These are phyloP conservation scores for Chrysolophus pictus DNA, from an alignment of 2,797 vertebrate species.

Conservation along the genomic window DNA sequence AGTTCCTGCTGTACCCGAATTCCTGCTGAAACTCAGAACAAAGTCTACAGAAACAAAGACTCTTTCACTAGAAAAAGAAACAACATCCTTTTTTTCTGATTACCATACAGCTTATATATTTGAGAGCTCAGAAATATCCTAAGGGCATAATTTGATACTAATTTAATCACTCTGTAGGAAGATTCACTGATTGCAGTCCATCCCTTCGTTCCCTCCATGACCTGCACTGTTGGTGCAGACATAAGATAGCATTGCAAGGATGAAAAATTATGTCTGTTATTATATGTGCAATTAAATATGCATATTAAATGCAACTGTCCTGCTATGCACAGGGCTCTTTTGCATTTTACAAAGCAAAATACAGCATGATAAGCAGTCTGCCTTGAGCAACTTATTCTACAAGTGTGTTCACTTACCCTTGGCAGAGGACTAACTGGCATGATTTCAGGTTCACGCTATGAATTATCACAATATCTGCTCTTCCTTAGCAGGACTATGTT, in stretches of 20 bases:
- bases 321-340: neutral
- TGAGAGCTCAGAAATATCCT: neutral
- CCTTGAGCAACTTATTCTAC: neutral
- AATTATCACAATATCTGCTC: neutral
- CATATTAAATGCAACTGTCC: neutral
- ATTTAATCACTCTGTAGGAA: slow-evolving; percentile 15
- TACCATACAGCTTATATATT: neutral
- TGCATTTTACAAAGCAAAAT: neutral
- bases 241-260: neutral
- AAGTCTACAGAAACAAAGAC: neutral
- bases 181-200: neutral
- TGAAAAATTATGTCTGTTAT: neutral
- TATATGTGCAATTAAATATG: neutral
- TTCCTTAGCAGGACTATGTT: neutral
- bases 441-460: neutral
- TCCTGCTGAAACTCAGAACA: neutral
- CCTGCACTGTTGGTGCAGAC: neutral
- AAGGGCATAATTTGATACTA: neutral
- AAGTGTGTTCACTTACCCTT: neutral
- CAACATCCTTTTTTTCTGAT: neutral
- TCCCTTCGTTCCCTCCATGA: neutral
- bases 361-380: neutral
- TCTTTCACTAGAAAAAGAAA: neutral
- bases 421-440: neutral
- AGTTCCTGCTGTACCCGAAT: neutral